Evolutionary conservation across 2,888 invertebrate species (phyloP), one percentile per base, ranked within the genome.

Genomic region (Ochlodes sylvanus): DNA sequence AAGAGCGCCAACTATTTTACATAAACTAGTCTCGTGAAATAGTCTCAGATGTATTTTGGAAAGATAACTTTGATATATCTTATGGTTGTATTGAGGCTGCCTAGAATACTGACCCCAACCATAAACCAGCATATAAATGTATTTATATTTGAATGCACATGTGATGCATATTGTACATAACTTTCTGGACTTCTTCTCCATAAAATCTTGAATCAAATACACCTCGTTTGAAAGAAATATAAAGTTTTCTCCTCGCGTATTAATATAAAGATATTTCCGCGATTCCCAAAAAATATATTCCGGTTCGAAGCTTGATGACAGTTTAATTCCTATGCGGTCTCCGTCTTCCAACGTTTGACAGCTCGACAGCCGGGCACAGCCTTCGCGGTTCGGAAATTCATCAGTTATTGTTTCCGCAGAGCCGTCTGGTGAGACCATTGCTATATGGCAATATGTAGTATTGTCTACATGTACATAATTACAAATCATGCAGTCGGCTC

Each of bases 1-100:
- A 50, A 68, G 41, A 50, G 62, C 50, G 47, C 50, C 44, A 68
- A 63, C 56, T 68, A 52, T 41, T 68, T 68, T 63, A 52, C 68
- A 68, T 68, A 68, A 68, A 38, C 57, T 27, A 34, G 50, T 50
- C 50, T 65, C 27, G 38, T 50, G 41, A 58, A 65, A 57, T 58
- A 15, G 21, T 65, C 38, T 47, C 21, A 21, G 10, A 9, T 27
- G 21, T 17, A 17, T 9, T 17, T 52, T 52, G 27, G 7, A 21
- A 52, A 52, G 12, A 38, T 9, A 38, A 10, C 38, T 38, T 38
- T 12, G 38, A 12, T 12, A 38, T 38, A 38, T 0, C 38, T 12
- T 38, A 10, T 10, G 10, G 10, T 12, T 27, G 5, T 27, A 27
- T 27, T 27, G 5, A 5, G 27, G 5, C 27, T 4, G 27, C 27